Base-by-base conservation (phyloP, 2,888 invertebrate genomes). In the Neuroscelio doddi region DNA sequence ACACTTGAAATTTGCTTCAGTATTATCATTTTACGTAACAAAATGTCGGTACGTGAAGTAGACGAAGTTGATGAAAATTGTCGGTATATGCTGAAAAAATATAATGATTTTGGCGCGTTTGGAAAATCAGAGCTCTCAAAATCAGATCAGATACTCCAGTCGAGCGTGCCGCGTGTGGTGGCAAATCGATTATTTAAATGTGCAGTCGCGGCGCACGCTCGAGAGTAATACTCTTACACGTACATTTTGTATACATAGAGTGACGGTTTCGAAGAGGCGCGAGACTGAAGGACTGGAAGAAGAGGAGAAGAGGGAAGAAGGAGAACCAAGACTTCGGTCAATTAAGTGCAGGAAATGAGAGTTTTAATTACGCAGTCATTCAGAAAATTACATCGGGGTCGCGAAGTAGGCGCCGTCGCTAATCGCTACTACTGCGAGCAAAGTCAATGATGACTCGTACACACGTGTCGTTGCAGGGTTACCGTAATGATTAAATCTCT, bases 301-400 rank as follows among this genome's bases (percentile, higher is more conserved):
- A 41, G 61, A 57, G 26, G 66, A 42, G 50, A 29, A 34, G 51
- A 16, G 55, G 39, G 51, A 41, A 39, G 65, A 59, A 30, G 61
- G 70, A 56, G 76, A 75, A 71, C 75, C 80, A 79, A 82, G 83
- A 83, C 82, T 82, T 79, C 80, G 83, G 83, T 83, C 84, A 84
- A 84, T 84, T 84, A 84, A 83, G 82, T 80, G 81, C 84, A 84
- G 84, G 84, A 84, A 84, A 84, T 84, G 83, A 84, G 84, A 83
- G 82, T 83, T 84, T 84, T 84, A 84, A 84, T 83, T 83, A 84
- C 82, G 83, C 83, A 84, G 84, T 83, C 84, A 84, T 84, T 84
- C 84, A 82, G 84, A 84, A 84, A 84, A 84, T 84, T 84, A 84
- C 83, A 83, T 83, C 78, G 84, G 81, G 73, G 79, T 78, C 78